Evolutionary conservation across 2,888 invertebrate species (phyloP), one percentile per base, ranked within the genome.

Genomic region (Leuctra nigra): DNA sequence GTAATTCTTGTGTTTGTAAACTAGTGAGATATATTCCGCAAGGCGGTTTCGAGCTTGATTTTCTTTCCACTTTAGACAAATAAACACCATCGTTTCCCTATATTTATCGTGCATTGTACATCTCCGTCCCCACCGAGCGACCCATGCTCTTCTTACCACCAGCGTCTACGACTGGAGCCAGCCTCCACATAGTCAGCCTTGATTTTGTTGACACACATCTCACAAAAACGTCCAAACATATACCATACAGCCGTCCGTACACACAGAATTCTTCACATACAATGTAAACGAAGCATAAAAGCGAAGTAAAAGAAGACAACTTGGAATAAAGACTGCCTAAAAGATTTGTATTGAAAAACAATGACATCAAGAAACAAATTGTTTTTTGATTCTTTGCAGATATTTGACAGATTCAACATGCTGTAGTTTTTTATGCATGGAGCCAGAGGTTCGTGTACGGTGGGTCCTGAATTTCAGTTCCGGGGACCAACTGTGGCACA

Each of bases 81-180:
- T 44, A 54, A 54, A 54, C 41, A 54, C 16, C 54, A 54, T 46
- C 16, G 22, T 35, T 44, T 44, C 46, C 35, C 18, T 39, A 46
- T 54, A 54, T 54, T 54, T 54, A 44, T 18, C 54, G 16, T 41
- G 25, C 25, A 48, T 41, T 54, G 54, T 54, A 24, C 54, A 54
- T 20, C 35, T n/a, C n/a, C n/a, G n/a, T n/a, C n/a, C n/a, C n/a
- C n/a, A n/a, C n/a, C n/a, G n/a, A n/a, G n/a, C n/a, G n/a, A n/a
- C n/a, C n/a, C n/a, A n/a, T n/a, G n/a, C n/a, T n/a, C n/a, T n/a
- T n/a, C n/a, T n/a, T n/a, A n/a, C n/a, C n/a, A n/a, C n/a, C n/a
- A n/a, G n/a, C n/a, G n/a, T n/a, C n/a, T n/a, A n/a, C n/a, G n/a
- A n/a, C n/a, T n/a, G 36, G 9, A 46, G 47, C 29, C 38, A 38